phyloP scores from a whole-genome alignment of 2,888 invertebrate genomes.

The Ophion obscuratus region DNA sequence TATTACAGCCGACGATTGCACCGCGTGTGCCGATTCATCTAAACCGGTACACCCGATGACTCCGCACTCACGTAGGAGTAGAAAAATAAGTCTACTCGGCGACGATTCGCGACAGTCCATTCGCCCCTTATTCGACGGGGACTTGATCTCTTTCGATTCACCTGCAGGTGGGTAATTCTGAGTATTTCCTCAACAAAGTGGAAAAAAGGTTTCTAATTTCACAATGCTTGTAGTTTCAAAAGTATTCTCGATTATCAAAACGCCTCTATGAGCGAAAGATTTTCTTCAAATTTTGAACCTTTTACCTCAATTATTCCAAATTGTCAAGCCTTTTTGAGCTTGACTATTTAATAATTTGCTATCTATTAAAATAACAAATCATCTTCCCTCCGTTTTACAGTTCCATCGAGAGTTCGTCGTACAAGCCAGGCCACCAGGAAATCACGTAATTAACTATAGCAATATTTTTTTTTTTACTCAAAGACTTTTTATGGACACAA shows the following conservation, averaged over 20 bases:
- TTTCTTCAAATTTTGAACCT: too few relatives aligned
- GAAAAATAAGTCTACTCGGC: slow-evolving; percentile 62
- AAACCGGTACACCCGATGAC: slow-evolving; percentile 69
- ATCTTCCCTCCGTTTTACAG: background rate
- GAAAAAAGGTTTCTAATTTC: too few relatives aligned
- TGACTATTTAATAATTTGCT: too few relatives aligned
- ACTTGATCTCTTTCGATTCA: slow-evolving; percentile 62
- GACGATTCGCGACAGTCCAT: slow-evolving; percentile 14
- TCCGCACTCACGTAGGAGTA: slow-evolving; percentile 66
- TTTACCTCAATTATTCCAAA: background rate
- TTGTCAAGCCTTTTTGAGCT: background rate
- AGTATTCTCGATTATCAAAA: background rate
- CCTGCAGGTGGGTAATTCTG: slow-evolving; percentile 64
- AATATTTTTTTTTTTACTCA: too few relatives aligned
- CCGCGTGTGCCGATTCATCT: slow-evolving; percentile 50
- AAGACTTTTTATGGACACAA: too few relatives aligned
- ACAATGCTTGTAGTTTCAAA: too few relatives aligned
- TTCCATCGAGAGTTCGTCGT: slow-evolving; percentile 25
- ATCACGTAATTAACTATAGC: too few relatives aligned
- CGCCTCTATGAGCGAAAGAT: too few relatives aligned
- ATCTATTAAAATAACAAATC: too few relatives aligned
- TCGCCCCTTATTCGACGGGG: slow-evolving; percentile 24
- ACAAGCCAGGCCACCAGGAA: background rate
- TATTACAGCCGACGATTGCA: slow-evolving; percentile 69
- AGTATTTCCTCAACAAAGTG: background rate